Conservation (phyloP, 2,113 vertebrate species). For the Erythrolamprus reginae region DNA sequence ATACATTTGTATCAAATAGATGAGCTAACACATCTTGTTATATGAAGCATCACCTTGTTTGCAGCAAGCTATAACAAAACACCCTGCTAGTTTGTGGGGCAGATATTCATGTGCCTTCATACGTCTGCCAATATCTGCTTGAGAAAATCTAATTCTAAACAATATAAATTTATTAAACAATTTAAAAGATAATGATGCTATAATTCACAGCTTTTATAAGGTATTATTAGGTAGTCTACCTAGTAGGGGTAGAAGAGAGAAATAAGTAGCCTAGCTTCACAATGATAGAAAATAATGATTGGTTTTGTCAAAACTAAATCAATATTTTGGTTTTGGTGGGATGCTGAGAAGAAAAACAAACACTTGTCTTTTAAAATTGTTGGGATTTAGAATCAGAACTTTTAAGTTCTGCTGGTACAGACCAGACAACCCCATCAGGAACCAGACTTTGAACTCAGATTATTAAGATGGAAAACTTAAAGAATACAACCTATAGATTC, state of each 20-base stretch:
- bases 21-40: neutral
- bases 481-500: neutral
- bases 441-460: neutral
- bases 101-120: neutral
- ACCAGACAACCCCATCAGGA: neutral
- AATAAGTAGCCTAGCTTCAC: neutral
- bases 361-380: too few relatives aligned
- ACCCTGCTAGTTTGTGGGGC: neutral
- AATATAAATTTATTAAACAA: constrained; percentile 12
- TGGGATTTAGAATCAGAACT: neutral
- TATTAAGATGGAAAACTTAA: neutral
- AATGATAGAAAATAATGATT: neutral
- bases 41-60: neutral
- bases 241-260: constrained; percentile 2
- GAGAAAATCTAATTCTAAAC: neutral
- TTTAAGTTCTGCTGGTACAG: neutral
- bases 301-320: neutral
- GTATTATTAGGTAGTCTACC: neutral
- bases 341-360: neutral
- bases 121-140: neutral
- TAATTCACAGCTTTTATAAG: neutral
- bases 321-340: neutral
- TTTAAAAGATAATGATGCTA: neutral
- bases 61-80: constrained; percentile 9
- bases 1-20: constrained; percentile 26